Conservation (phyloP, 92 coral and sea anemone species). For the Paramuricea clavata region DNA sequence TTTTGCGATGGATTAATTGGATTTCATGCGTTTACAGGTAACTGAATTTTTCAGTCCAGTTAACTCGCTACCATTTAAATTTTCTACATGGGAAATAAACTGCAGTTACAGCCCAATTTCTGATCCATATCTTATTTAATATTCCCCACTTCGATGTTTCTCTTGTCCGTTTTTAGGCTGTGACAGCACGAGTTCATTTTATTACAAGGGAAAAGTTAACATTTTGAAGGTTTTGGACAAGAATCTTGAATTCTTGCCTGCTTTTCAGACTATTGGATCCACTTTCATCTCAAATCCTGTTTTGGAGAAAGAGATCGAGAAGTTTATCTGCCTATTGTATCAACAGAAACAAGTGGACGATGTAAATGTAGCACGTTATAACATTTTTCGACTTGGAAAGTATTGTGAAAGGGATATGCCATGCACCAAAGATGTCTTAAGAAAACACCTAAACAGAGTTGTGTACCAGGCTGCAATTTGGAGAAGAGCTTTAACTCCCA, state of each 20-base stretch:
- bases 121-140: no score
- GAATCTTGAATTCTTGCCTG: conserved; percentile 14
- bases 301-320: conserved; percentile 28
- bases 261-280: conserved; percentile 28
- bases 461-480: conserved; percentile 25
- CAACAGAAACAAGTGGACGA: conserved; percentile 22
- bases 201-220: conserved; percentile 12
- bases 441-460: conserved; percentile 22
- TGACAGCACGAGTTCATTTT: conserved; percentile 19
- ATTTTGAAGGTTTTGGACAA: conserved; percentile 10
- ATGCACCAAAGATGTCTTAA: conserved; percentile 23
- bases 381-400: conserved; percentile 25
- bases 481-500: not conserved
- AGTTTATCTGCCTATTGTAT: conserved; percentile 22
- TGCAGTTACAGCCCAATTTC: no score
- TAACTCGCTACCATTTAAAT: no score
- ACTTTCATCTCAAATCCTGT: not conserved
- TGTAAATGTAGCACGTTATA: no score
- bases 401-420: conserved; percentile 32
- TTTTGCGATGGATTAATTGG: not conserved
- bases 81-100: no score
- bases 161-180: not conserved
- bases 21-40: conserved; percentile 1
- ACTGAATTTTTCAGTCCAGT: no score
- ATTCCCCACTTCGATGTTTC: no score